These are phyloP conservation scores for Euwallacea fornicatus DNA, from an alignment of 1,140 invertebrate genomes.

Conservation along the genomic window DNA sequence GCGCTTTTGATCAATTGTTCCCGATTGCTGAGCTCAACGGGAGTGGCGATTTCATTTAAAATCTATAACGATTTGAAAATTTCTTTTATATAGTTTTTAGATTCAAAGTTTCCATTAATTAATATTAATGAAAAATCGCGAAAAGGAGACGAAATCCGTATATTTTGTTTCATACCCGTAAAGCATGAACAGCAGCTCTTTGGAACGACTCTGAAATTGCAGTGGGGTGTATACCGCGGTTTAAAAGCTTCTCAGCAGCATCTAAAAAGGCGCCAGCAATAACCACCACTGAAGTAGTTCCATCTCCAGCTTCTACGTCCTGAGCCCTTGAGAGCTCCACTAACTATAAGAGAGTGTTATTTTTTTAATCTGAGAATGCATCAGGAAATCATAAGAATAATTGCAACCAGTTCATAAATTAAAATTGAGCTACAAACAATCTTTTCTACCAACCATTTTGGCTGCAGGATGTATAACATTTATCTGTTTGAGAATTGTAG, in stretches of 20 bases:
- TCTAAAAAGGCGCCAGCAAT: slow-evolving; percentile 94
- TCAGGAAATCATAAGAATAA: background rate
- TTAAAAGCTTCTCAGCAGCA: slow-evolving; percentile 89
- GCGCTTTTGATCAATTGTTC: slow-evolving; percentile 91
- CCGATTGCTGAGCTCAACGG: slow-evolving; percentile 85
- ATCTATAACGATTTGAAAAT: slow-evolving; percentile 58
- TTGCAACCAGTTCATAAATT: too few species aligned
- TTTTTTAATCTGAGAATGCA: background rate
- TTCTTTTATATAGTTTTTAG: background rate
- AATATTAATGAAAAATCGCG: background rate
- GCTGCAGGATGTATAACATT: slow-evolving; percentile 98
- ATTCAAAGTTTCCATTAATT: background rate
- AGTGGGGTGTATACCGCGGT: slow-evolving; percentile 96
- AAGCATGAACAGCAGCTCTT: slow-evolving; percentile 80
- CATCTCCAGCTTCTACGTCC: slow-evolving; percentile 99
- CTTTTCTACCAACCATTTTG: slow-evolving; percentile 82
- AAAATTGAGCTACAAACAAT: background rate
- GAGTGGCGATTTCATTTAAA: slow-evolving; percentile 80
- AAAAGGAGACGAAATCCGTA: too few species aligned
- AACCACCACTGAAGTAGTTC: slow-evolving; percentile 96
- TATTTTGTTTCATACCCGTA: slow-evolving; percentile 60
- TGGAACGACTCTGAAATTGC: slow-evolving; percentile 97
- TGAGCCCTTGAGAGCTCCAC: slow-evolving; percentile 98
- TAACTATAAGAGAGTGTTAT: slow-evolving; percentile 61
- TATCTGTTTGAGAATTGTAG: slow-evolving; percentile 99